phyloP scores from a whole-genome alignment of 92 coral and sea anemone genomes.

The Phenganax subtilis region DNA sequence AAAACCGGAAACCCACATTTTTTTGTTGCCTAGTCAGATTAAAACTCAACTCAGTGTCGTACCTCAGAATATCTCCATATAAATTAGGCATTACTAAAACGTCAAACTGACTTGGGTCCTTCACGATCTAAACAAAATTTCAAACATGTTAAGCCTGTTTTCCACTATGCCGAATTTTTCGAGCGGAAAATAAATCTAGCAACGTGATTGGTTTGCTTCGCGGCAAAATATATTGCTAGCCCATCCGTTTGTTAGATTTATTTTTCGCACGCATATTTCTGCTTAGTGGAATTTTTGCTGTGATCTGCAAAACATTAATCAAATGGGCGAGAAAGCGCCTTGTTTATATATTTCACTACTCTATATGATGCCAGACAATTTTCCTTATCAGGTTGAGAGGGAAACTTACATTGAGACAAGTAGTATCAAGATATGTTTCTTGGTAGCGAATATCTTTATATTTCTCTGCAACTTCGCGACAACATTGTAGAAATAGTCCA shows the following conservation, averaged over 20 bases:
- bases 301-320: too few species aligned
- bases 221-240: too few species aligned
- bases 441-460: slow-evolving; percentile 78
- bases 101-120: slow-evolving; percentile 84
- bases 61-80: slow-evolving; percentile 97
- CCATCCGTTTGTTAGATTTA: too few species aligned
- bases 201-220: too few species aligned
- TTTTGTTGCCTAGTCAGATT: too few species aligned
- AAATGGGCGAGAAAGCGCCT: not conserved
- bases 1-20: too few species aligned
- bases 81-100: slow-evolving; percentile 98
- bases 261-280: too few species aligned
- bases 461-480: slow-evolving; percentile 92
- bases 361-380: not conserved
- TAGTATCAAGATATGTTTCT: slow-evolving; percentile 93
- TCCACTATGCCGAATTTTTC: not conserved
- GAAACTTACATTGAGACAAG: slow-evolving; percentile 75
- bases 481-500: slow-evolving; percentile 92
- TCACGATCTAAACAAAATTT: slow-evolving; percentile 70
- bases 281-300: too few species aligned
- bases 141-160: not conserved
- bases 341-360: not conserved
- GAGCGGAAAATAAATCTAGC: too few species aligned
- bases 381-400: too few species aligned
- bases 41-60: not conserved